Base-by-base conservation (phyloP, 2,113 vertebrate genomes). In the Rallus limicola region DNA sequence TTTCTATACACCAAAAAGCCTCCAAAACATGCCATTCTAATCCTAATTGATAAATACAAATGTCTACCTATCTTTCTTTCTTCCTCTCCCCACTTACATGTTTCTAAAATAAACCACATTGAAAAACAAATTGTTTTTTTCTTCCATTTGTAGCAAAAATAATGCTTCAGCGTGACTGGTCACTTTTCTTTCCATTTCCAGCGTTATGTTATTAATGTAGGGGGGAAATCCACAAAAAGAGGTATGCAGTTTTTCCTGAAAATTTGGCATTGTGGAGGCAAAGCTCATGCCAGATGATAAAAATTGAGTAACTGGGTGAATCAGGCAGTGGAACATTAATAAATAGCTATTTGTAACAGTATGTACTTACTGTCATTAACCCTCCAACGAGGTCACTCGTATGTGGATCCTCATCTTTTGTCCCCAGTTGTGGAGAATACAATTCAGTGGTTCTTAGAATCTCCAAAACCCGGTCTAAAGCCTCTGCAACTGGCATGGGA, bases 401-500 rank as follows among this genome's bases (percentile, higher is more conserved):
- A 20, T 99, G 99, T 20, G 99, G 99, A 81, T 99, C 99, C 62
- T 99, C 99, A 56, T 99, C 99, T 97, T 99, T 99, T 65, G 98
- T 99, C 79, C 98, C 99, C 25, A 99, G 98, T 97, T 99, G 99
- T 5, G 99, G 99, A 48, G 99, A 99, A 87, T 99, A 99, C 40
- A 99, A 88, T 91, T 99, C 99, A n/a, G 99, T 99, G 92, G 99
- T 99, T 96, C 99, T 98, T 82, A 99, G 98, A 75, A 99, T 99
- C 97, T 99, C 99, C 97, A 99, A 98, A 92, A 99, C 99, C 5
- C 98, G 98, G 89, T 99, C 99, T 97, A 99, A 98, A 82, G 99
- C 99, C 97, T 99, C 99, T 5, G 99, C 99, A 77, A 99, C 99
- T 2, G 99, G 98, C 98, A 99, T 92, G 5, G 99, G 98, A 81